Percentiles rank a stretch among this genome's conserved stretches.
These are phyloP conservation scores for Ophion slaviceki DNA, from an alignment of 2,888 invertebrate genomes.

Conservation along the genomic window DNA sequence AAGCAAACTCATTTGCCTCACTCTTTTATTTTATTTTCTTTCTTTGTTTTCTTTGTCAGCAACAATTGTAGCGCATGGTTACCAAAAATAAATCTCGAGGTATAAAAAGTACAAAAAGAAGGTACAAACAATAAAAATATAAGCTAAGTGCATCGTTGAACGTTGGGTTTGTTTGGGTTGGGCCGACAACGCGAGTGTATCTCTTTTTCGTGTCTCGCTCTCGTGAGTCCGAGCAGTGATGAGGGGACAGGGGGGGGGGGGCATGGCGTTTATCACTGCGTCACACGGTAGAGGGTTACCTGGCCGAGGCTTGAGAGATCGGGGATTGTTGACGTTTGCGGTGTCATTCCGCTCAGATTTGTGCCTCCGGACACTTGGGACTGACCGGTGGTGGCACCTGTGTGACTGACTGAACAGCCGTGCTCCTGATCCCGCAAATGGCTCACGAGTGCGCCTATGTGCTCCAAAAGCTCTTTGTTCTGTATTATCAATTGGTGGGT, in stretches of 20 bases:
- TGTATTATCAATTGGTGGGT: slow-evolving; percentile 97
- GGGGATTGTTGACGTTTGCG: slow-evolving; percentile 86
- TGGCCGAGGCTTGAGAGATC: slow-evolving; percentile 82
- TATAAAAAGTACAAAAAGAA: slow-evolving; percentile 54
- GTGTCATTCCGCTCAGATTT: slow-evolving; percentile 74
- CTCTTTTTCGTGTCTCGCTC: not conserved
- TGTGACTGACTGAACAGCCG: slow-evolving; percentile 85
- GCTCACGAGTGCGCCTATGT: slow-evolving; percentile 95
- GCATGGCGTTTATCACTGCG: slow-evolving; percentile 65
- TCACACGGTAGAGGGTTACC: slow-evolving; percentile 83
- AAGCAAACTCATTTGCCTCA: not conserved
- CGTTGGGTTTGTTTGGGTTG: slow-evolving; percentile 16
- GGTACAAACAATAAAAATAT: slow-evolving; percentile 58
- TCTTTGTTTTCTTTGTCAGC: not conserved
- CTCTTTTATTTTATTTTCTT: not conserved
- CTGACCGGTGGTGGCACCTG: slow-evolving; percentile 70
- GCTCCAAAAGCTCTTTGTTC: slow-evolving; percentile 97
- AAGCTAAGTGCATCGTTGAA: slow-evolving; percentile 63
- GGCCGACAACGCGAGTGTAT: slow-evolving; percentile 11
- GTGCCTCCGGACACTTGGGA: slow-evolving; percentile 82
- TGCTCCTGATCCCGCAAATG: slow-evolving; percentile 95
- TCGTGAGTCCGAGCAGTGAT: not conserved
- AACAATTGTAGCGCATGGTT: slow-evolving; percentile 40
- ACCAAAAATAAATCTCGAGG: slow-evolving; percentile 56
- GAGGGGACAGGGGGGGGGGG: not conserved